Conservation (phyloP, 1,140 invertebrate genomes). For the Stegodyphus mimosarum region DNA sequence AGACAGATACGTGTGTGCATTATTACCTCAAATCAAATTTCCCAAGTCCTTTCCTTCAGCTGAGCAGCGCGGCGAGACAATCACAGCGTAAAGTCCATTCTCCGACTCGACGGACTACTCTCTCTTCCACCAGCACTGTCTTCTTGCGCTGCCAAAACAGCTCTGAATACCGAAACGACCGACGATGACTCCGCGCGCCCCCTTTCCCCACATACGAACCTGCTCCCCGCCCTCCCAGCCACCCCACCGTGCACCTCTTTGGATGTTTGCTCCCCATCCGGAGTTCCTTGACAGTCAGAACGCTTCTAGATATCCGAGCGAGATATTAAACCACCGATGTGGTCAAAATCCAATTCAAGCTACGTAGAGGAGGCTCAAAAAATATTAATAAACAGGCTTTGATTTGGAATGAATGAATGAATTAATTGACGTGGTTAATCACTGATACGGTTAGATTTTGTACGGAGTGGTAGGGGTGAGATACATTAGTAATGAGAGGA, state of each 20-base stretch:
- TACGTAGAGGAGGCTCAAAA: too few species aligned
- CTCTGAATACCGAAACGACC: conserved; percentile 34
- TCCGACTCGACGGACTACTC: neutral
- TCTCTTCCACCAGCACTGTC: neutral
- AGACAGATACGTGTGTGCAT: too few species aligned
- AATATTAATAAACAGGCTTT: too few species aligned
- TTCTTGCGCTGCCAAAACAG: conserved; percentile 23
- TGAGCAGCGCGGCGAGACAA: neutral
- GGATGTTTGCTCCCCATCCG: conserved; percentile 15
- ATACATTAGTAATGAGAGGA: too few species aligned
- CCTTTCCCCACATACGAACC: conserved; percentile 17
- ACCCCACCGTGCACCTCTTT: too few species aligned
- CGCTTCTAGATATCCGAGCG: neutral
- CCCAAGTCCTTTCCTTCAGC: neutral
- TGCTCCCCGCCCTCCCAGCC: neutral
- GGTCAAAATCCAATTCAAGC: too few species aligned
- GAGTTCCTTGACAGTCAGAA: neutral
- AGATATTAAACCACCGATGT: too few species aligned
- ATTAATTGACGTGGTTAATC: too few species aligned
- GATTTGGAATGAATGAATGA: too few species aligned
- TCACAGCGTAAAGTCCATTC: neutral
- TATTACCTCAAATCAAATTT: neutral
- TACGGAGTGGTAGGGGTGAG: too few species aligned
- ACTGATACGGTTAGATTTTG: too few species aligned
- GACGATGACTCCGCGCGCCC: conserved; percentile 39